Percentiles rank a stretch among this genome's conserved stretches.
Conservation (phyloP, 64 coral and sea anemone genomes). For the Pachyseris speciosa region DNA sequence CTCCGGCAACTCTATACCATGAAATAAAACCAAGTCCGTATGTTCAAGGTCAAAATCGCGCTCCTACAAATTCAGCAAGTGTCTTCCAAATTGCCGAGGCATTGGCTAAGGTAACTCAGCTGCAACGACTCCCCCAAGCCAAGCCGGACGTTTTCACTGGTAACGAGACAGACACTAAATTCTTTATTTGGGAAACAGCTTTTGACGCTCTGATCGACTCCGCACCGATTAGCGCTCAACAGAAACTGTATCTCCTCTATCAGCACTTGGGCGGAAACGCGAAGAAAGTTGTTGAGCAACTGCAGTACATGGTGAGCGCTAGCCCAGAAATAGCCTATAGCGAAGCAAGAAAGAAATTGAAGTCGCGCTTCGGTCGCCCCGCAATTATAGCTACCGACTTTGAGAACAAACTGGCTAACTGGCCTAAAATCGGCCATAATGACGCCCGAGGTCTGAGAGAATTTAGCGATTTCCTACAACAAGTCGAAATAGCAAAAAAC, state of each 20-base stretch:
- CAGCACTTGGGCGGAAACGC: constrained; percentile 66
- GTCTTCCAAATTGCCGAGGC: constrained; percentile 41
- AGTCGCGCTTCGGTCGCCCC: constrained; percentile 46
- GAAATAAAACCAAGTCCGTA: not conserved
- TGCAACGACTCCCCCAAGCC: constrained; percentile 75
- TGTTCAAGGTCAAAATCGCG: not conserved
- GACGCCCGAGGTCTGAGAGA: constrained; percentile 49
- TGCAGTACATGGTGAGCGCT: constrained; percentile 65
- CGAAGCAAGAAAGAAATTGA: constrained; percentile 65
- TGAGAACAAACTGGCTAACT: constrained; percentile 58
- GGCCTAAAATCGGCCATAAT: constrained; percentile 40
- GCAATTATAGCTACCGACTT: constrained; percentile 63
- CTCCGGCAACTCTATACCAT: not conserved
- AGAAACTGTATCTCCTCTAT: constrained; percentile 67
- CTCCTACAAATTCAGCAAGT: not conserved
- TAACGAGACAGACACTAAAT: constrained; percentile 56
- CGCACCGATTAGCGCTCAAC: constrained; percentile 56
- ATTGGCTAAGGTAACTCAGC: constrained; percentile 54
- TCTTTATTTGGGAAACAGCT: constrained; percentile 79
- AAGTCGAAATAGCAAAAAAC: constrained; percentile 52
- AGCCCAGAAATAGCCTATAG: constrained; percentile 46
- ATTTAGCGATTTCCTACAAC: constrained; percentile 61
- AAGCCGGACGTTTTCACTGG: constrained; percentile 76
- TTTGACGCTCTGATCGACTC: constrained; percentile 75
- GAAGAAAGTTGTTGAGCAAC: constrained; percentile 68